Base-by-base conservation (phyloP, 2,888 invertebrate species). In the Baronia brevicornis region DNA sequence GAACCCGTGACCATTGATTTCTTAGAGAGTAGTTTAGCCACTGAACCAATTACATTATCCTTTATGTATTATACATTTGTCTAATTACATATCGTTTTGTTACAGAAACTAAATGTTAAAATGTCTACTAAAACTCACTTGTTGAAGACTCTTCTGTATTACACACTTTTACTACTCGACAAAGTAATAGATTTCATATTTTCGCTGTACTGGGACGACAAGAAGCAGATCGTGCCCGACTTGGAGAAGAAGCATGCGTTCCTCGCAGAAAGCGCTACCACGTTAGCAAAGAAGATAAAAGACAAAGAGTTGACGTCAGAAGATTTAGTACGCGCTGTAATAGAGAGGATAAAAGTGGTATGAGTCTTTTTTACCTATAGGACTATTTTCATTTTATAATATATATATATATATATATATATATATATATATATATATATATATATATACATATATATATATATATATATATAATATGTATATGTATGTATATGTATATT, bases 321-420 rank as follows among this genome's bases (percentile, higher is more conserved):
- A 61, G 87, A 90, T 43, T 84, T 95, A 10, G 91, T 95, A 0
- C 77, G 78, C 41, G 88, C 91, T 2, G 93, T 90, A 54, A 91
- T 94, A 38, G 88, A 91, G 11, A 86, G 96, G 48, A 93, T 95
- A 23, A 88, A 90, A 46, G 87, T 90, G 71, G 88, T 92, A 19
- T 45, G 42, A 21, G 18, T 30, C 8, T 2, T 15, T 10, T n/a
- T 5, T 5, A 5, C 1, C 7, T 12, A 19, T 7, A 11, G 4
- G 11, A 24, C 8, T 17, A 3, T 18, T 22, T n/a, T n/a, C n/a
- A 12, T 13, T 5, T 5, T 11, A 12, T 1, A 21, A 10, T 19
- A n/a, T 5, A 20, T 15, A 20, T 24, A n/a, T n/a, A n/a, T n/a
- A n/a, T n/a, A n/a, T n/a, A n/a, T n/a, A n/a, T n/a, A n/a, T n/a